A percentile compares a stretch with the other conserved stretches of the same genome.
phyloP scores from a whole-genome alignment of 2,797 vertebrate genomes.

The Pygocentrus nattereri region DNA sequence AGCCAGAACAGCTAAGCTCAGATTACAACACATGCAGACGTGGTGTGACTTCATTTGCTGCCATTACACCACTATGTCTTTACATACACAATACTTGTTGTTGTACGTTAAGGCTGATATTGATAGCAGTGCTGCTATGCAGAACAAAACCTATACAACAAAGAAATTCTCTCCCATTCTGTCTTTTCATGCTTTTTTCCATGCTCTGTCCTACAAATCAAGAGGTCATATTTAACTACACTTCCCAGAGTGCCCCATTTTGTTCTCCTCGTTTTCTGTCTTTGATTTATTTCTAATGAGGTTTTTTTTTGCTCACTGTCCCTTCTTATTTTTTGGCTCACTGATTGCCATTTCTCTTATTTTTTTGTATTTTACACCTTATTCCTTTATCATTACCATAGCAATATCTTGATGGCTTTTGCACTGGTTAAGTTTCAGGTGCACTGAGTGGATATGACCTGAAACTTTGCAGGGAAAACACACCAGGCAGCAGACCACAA shows the following conservation, averaged over 20 bases:
- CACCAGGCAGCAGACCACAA: too few species aligned
- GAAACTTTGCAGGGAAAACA: too few species aligned
- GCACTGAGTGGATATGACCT: too few species aligned
- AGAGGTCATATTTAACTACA: neutral
- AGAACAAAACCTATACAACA: neutral
- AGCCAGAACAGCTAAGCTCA: too few species aligned
- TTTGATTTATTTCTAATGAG: neutral
- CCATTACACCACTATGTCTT: too few species aligned
- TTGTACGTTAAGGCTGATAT: neutral
- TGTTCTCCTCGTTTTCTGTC: neutral
- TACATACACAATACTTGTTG: too few species aligned
- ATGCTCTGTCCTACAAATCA: neutral
- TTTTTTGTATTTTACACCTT: neutral
- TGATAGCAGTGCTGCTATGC: neutral
- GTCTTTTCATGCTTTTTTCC: too few species aligned
- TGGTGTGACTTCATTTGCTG: too few species aligned
- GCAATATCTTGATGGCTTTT: neutral
- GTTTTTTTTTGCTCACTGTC: neutral
- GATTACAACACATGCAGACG: too few species aligned
- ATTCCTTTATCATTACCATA: neutral
- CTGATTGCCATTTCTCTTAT: neutral
- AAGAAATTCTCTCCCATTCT: too few species aligned
- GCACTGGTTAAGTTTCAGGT: neutral
- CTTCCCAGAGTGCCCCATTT: neutral
- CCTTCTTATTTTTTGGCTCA: neutral